phyloP scores from a whole-genome alignment of 2,113 vertebrate genomes.

The Epinephelus lanceolatus region DNA sequence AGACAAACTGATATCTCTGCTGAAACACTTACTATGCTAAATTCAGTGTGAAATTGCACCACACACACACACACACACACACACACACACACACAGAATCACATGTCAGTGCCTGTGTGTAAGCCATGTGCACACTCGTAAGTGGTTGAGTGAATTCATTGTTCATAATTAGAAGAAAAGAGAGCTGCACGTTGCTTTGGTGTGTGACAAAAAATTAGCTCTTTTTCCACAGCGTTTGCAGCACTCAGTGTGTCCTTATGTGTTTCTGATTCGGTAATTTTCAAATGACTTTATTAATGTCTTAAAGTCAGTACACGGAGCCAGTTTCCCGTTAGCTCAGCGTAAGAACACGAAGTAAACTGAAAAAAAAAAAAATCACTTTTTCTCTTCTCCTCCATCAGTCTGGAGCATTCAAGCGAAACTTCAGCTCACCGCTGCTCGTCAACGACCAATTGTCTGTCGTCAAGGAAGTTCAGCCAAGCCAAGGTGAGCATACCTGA shows the following conservation, averaged over 20 bases:
- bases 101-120: conserved; percentile 26
- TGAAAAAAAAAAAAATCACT: conserved; percentile 32
- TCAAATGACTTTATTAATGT: conserved; percentile 13
- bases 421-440: conserved; percentile 93
- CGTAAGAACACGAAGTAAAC: conserved; percentile 32
- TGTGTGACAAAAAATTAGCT: conserved; percentile 12
- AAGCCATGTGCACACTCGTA: conserved; percentile 14
- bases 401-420: conserved; percentile 92
- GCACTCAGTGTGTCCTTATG: background rate
- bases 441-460: conserved; percentile 86
- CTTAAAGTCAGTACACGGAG: background rate
- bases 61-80: background rate
- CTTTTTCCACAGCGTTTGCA: background rate
- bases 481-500: conserved; percentile 76
- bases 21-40: conserved; percentile 62
- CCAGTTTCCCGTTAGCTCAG: background rate
- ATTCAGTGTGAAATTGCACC: conserved; percentile 75
- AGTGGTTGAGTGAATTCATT: conserved; percentile 38
- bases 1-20: conserved; percentile 46
- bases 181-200: conserved; percentile 3
- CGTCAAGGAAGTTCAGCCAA: conserved; percentile 85
- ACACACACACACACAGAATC: conserved; percentile 14
- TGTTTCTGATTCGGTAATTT: conserved; percentile 31
- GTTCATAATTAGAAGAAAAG: conserved; percentile 31
- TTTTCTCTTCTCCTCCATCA: conserved; percentile 66